These are phyloP conservation scores for Albula glossodonta DNA, from an alignment of 2,113 vertebrate genomes.

Conservation along the genomic window DNA sequence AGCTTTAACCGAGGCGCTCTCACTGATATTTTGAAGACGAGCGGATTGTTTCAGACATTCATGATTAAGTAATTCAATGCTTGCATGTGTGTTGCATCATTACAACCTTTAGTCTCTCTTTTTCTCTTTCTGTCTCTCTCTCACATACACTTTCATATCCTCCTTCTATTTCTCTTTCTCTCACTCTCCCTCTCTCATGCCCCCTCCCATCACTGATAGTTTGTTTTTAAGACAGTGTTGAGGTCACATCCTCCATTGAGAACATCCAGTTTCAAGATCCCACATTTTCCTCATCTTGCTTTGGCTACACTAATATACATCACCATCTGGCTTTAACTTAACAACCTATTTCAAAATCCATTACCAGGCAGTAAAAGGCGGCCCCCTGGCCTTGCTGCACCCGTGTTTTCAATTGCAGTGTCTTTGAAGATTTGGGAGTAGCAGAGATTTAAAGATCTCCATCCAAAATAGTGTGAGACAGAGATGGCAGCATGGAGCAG, in stretches of 20 bases:
- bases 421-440: background rate
- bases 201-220: slow-evolving; percentile 18
- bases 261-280: background rate
- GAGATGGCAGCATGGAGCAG: background rate
- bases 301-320: background rate
- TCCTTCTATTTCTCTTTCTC: background rate
- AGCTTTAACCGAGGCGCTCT: background rate
- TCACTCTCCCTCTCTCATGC: slow-evolving; percentile 1
- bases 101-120: background rate
- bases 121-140: background rate
- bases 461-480: background rate
- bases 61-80: background rate
- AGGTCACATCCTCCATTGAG: background rate
- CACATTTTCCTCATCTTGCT: background rate
- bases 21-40: background rate
- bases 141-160: no score
- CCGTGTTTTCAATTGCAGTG: background rate
- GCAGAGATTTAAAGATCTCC: background rate
- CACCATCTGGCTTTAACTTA: background rate
- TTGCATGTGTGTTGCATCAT: slow-evolving; percentile 4
- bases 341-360: background rate
- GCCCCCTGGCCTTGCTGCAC: background rate
- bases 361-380: slow-evolving; percentile 3
- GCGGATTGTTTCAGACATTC: no score
- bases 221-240: background rate